A percentile compares a stretch with the other conserved stretches of the same genome.
Conservation (phyloP, 1,140 invertebrate species). For the Pachyrhynchus sulphureomaculatus region DNA sequence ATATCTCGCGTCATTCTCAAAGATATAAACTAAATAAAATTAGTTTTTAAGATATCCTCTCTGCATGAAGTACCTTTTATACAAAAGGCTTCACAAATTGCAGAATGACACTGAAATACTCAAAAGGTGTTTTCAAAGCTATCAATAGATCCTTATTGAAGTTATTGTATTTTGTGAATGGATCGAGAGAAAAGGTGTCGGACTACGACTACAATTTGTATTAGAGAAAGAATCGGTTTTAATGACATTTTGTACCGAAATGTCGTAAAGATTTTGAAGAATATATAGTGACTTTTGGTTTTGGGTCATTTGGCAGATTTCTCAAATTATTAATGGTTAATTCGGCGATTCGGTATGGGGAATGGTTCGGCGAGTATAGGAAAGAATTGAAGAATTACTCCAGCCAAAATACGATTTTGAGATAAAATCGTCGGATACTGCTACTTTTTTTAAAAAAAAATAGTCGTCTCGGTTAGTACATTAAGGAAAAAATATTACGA, state of each 20-base stretch:
- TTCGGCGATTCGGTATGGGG: too few species aligned
- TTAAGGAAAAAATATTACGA: too few species aligned
- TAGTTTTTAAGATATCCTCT: slow-evolving; percentile 28
- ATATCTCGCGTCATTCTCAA: slow-evolving; percentile 14
- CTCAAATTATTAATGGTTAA: slow-evolving; percentile 11
- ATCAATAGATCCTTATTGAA: slow-evolving; percentile 23
- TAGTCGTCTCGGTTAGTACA: too few species aligned
- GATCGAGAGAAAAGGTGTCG: slow-evolving; percentile 26
- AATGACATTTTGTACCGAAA: slow-evolving; percentile 16
- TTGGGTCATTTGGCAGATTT: slow-evolving; percentile 11
- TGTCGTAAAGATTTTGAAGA: slow-evolving; percentile 5
- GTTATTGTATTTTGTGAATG: slow-evolving; percentile 11
- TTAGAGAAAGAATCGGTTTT: slow-evolving; percentile 13
- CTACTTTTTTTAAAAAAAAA: too few species aligned
- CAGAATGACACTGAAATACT: slow-evolving; percentile 20
- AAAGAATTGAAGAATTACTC: too few species aligned
- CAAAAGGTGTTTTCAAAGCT: slow-evolving; percentile 27
- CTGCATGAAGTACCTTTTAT: slow-evolving; percentile 19
- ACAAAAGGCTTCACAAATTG: slow-evolving; percentile 29
- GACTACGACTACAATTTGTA: slow-evolving; percentile 18
- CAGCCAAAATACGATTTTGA: too few species aligned
- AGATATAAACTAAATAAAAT: slow-evolving; percentile 32
- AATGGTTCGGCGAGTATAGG: too few species aligned
- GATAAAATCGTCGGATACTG: too few species aligned
- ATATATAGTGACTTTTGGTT: slow-evolving; percentile 17